A percentile compares a stretch with the other conserved stretches of the same genome.
Conservation (phyloP, 2,113 vertebrate species). For the Aptenodytes forsteri region DNA sequence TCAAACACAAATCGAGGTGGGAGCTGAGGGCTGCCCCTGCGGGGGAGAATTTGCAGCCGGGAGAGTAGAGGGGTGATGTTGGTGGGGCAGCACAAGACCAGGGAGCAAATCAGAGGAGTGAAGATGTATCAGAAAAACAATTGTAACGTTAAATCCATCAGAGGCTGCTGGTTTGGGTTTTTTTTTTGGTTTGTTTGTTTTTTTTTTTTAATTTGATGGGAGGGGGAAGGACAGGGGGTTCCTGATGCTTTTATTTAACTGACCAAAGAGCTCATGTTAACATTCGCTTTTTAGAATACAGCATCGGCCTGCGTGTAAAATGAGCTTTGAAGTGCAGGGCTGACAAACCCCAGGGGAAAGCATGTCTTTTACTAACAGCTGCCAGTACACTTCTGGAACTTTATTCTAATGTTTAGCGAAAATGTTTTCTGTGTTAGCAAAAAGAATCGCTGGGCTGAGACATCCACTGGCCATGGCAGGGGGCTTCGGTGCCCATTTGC, state of each 20-base stretch:
- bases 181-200: not conserved
- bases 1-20: not conserved
- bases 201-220: not conserved
- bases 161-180: not conserved
- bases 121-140: not conserved
- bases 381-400: not conserved
- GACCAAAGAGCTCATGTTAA: conserved; percentile 62
- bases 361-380: conserved; percentile 30
- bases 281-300: not conserved
- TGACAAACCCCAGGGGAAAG: conserved; percentile 58
- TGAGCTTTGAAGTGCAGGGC: conserved; percentile 63
- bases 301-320: not conserved
- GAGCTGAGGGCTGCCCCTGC: not conserved
- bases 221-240: not conserved
- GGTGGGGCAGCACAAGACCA: not conserved
- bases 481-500: not conserved
- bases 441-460: not conserved
- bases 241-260: not conserved
- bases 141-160: not conserved
- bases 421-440: not conserved
- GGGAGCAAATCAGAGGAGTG: not conserved
- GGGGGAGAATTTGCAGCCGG: accelerated
- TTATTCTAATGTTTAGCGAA: not conserved
- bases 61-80: not conserved
- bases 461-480: not conserved